Base-by-base conservation (phyloP, 2,113 vertebrate genomes). In the Xiphophorus hellerii region DNA sequence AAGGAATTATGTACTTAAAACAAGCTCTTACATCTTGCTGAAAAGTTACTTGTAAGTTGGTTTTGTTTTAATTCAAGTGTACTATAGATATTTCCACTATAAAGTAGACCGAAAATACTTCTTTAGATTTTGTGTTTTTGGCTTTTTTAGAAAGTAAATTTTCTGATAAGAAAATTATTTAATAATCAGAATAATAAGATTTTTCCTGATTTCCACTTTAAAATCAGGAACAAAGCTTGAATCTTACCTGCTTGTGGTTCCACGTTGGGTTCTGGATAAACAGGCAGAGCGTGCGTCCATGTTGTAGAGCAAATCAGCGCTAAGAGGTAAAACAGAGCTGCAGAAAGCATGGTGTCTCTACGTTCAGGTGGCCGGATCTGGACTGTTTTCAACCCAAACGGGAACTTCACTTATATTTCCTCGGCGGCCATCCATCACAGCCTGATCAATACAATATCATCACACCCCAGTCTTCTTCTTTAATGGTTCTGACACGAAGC, bases 401-500 rank as follows among this genome's bases (percentile, higher is more conserved):
- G 73, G 84, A 77, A 78, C 85, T 85, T 87, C 71, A 73, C 89
- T 93, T 95, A 92, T 95, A 95, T 94, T 88, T 82, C 77, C 74
- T 62, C 75, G 71, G 64, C 4, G 65, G 67, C 39, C 87, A 94
- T 95, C 92, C 86, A 93, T 92, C 92, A 92, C 83, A 31, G 61
- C 20, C 62, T 31, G 78, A 94, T 95, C 93, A 77, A 95, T 95
- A 89, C 62, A 73, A 85, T 93, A 88, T 92, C 90, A 87, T 90
- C 93, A 92, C 89, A 88, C 64, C 87, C 86, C 91, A 90, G 83
- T 90, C 88, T 88, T 62, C 28, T 71, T 68, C 84, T 85, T 58
- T 91, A 93, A 94, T 94, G 93, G 92, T 85, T 84, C 92, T 85
- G 90, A 91, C 62, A 25, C 78, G 89, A 94, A 88, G 94, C 85